A percentile compares a stretch with the other conserved stretches of the same genome.
phyloP scores from a whole-genome alignment of 2,888 invertebrate genomes.

The Sylvicola cinctus region DNA sequence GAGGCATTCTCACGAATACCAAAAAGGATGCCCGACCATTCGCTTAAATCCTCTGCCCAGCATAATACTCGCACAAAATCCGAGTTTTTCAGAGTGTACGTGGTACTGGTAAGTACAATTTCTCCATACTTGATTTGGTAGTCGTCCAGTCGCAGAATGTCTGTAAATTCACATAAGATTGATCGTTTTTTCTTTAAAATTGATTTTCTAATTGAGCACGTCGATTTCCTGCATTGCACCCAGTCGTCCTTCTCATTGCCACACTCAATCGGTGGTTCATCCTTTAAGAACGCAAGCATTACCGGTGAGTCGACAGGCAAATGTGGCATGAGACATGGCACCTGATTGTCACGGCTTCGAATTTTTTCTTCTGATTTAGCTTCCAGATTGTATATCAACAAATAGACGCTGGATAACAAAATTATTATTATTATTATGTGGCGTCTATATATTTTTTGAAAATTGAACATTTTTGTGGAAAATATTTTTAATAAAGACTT shows the following conservation, averaged over 20 bases:
- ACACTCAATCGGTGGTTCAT: slow-evolving; percentile 42
- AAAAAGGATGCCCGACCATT: slow-evolving; percentile 46
- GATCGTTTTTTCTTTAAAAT: slow-evolving; percentile 17
- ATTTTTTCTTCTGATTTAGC: too few relatives aligned
- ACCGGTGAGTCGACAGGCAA: slow-evolving; percentile 46
- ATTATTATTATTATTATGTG: too few relatives aligned
- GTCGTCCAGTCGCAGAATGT: slow-evolving; percentile 49
- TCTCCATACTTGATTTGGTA: slow-evolving; percentile 31
- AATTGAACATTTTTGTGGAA: too few relatives aligned
- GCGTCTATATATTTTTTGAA: too few relatives aligned
- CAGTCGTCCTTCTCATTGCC: slow-evolving; percentile 41
- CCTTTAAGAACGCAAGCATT: slow-evolving; percentile 47
- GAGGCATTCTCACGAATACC: slow-evolving; percentile 31
- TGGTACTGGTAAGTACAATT: slow-evolving; percentile 29
- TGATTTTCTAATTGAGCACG: slow-evolving; percentile 21
- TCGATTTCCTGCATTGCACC: slow-evolving; percentile 42
- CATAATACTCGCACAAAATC: slow-evolving; percentile 56
- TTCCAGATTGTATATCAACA: too few relatives aligned
- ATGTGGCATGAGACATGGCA: slow-evolving; percentile 40
- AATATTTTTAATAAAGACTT: too few relatives aligned
- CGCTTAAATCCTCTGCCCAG: slow-evolving; percentile 19
- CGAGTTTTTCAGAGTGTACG: slow-evolving; percentile 39
- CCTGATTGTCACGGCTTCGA: too few relatives aligned
- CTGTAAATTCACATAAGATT: slow-evolving; percentile 36
- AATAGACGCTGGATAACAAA: too few relatives aligned